A percentile compares a stretch with the other conserved stretches of the same genome.
Evolutionary conservation across 2,113 vertebrate species (phyloP).

Genomic region (Muntiacus reevesi): DNA sequence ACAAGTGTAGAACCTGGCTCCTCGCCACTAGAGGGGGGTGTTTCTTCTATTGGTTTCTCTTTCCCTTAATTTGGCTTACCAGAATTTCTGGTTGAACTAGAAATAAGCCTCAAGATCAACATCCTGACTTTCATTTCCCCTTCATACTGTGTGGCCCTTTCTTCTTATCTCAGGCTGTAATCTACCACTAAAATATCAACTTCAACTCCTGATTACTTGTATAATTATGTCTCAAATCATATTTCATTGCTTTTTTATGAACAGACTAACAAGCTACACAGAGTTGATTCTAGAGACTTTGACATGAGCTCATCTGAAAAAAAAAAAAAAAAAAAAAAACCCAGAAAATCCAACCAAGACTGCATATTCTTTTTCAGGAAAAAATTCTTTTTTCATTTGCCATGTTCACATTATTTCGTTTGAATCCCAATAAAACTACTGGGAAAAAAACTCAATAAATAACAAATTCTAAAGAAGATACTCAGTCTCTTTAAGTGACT

Average conservation of each 20-base stretch:
- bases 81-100: constrained; percentile 55
- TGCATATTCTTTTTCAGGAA: background rate
- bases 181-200: constrained; percentile 9
- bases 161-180: background rate
- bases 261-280: background rate
- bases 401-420: constrained; percentile 10
- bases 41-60: constrained; percentile 63
- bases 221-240: background rate
- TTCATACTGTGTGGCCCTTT: background rate
- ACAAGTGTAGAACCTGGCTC: constrained; percentile 36
- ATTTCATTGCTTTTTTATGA: background rate
- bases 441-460: background rate
- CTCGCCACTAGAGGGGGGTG: constrained; percentile 73
- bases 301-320: background rate
- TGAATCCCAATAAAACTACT: constrained; percentile 5
- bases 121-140: constrained; percentile 33
- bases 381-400: background rate
- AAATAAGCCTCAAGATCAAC: constrained; percentile 28
- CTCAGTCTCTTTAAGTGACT: background rate
- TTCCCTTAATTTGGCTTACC: constrained; percentile 17
- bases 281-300: constrained; percentile 4
- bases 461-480: constrained; percentile 38
- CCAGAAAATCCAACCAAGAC: constrained; percentile 35
- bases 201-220: constrained; percentile 1
- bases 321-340: background rate